Evolutionary conservation across 2,888 invertebrate genomes (phyloP).

Genomic region (Athalia rosae): DNA sequence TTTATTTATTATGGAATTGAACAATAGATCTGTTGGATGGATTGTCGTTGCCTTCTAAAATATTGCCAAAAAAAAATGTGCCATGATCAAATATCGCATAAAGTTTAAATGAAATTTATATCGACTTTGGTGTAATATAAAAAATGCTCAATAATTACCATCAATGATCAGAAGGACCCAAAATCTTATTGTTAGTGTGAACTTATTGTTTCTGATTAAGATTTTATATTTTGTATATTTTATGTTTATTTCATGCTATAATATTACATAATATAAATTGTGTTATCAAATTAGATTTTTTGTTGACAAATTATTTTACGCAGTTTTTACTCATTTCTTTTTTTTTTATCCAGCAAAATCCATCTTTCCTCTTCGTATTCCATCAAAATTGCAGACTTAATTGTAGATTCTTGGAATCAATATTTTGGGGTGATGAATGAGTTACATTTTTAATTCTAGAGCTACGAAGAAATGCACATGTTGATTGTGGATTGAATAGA

Average conservation of each 20-base stretch:
- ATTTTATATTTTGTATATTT: conserved; percentile 48
- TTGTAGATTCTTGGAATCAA: no score
- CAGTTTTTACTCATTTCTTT: no score
- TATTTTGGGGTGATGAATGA: no score
- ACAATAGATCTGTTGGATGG: background rate
- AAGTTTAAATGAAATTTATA: background rate
- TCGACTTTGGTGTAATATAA: background rate
- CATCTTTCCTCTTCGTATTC: no score
- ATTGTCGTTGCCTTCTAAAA: conserved; percentile 13
- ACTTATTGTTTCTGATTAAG: conserved; percentile 43
- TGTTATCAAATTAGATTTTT: conserved; percentile 55
- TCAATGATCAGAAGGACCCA: conserved; percentile 23
- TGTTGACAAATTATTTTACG: conserved; percentile 45
- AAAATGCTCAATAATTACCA: conserved; percentile 13
- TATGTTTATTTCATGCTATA: conserved; percentile 37
- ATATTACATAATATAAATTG: conserved; percentile 53
- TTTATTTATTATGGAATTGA: background rate
- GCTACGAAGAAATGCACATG: no score
- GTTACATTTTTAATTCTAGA: no score
- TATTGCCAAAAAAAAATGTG: conserved; percentile 34
- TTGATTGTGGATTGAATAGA: no score
- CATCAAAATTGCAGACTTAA: no score
- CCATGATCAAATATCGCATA: conserved; percentile 9
- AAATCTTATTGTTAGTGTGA: conserved; percentile 35
- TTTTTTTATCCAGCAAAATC: no score